Evolutionary conservation across 2,113 vertebrate species (phyloP).

Genomic region (Nymphicus hollandicus): DNA sequence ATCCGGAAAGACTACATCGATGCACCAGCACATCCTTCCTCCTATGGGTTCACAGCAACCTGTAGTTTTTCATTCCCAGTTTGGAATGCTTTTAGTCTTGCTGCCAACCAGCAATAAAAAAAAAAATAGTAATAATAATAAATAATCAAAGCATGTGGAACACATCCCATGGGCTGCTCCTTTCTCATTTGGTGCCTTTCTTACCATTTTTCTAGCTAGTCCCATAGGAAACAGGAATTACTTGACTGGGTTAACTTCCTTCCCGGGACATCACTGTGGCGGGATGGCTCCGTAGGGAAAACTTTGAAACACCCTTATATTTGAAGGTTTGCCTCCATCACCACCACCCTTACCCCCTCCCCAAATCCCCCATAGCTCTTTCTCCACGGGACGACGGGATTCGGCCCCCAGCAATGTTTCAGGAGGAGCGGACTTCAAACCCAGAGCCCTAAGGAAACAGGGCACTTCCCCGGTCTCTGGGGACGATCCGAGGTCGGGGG

Average conservation of each 20-base stretch:
- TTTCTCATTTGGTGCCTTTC: background rate
- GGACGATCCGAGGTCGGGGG: accelerated
- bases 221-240: background rate
- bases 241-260: background rate
- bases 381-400: background rate
- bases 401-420: background rate
- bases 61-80: background rate
- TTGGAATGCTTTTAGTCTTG: slow-evolving; percentile 40
- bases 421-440: background rate
- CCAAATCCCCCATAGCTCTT: background rate
- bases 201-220: background rate
- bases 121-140: background rate
- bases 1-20: background rate
- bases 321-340: background rate
- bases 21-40: background rate
- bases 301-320: background rate
- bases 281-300: accelerated
- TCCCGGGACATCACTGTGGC: background rate
- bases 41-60: background rate
- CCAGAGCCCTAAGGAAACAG: accelerated
- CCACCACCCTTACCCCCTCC: too few species aligned
- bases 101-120: background rate
- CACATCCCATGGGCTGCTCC: background rate
- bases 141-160: background rate
- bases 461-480: accelerated